Conservation (phyloP, 92 coral and sea anemone genomes). For the Epizoanthus illoricatus region DNA sequence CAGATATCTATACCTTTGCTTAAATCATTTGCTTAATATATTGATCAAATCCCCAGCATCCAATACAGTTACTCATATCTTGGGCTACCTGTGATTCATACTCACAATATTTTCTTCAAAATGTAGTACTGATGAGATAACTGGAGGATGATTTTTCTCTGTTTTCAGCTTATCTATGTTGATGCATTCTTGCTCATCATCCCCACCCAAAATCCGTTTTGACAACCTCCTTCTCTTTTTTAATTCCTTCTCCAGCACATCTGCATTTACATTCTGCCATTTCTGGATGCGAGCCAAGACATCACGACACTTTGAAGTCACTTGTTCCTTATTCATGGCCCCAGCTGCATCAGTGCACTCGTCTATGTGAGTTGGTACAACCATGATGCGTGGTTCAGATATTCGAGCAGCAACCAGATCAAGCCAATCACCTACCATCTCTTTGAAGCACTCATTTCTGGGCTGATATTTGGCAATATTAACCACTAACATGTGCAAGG, state of each 20-base stretch:
- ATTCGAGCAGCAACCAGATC: slow-evolving; percentile 80
- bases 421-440: slow-evolving; percentile 88
- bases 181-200: slow-evolving; percentile 30
- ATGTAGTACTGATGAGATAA: slow-evolving; percentile 59
- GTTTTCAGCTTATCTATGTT: slow-evolving; percentile 43
- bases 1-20: too few species aligned
- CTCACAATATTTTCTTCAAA: slow-evolving; percentile 20
- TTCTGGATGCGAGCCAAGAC: slow-evolving; percentile 62
- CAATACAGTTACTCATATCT: too few species aligned
- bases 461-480: slow-evolving; percentile 63
- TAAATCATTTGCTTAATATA: too few species aligned
- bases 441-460: slow-evolving; percentile 53
- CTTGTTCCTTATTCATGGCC: slow-evolving; percentile 18
- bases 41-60: too few species aligned
- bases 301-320: slow-evolving; percentile 61
- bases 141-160: slow-evolving; percentile 58
- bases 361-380: slow-evolving; percentile 88
- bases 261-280: slow-evolving; percentile 46
- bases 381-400: slow-evolving; percentile 74
- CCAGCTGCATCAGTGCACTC: slow-evolving; percentile 41
- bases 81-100: not conserved
- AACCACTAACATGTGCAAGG: slow-evolving; percentile 80
- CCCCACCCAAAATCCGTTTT: slow-evolving; percentile 25
- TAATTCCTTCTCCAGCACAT: slow-evolving; percentile 59
- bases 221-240: slow-evolving; percentile 26